These are phyloP conservation scores for Siniperca obscura DNA, from an alignment of 2,797 vertebrate species.

Conservation along the genomic window DNA sequence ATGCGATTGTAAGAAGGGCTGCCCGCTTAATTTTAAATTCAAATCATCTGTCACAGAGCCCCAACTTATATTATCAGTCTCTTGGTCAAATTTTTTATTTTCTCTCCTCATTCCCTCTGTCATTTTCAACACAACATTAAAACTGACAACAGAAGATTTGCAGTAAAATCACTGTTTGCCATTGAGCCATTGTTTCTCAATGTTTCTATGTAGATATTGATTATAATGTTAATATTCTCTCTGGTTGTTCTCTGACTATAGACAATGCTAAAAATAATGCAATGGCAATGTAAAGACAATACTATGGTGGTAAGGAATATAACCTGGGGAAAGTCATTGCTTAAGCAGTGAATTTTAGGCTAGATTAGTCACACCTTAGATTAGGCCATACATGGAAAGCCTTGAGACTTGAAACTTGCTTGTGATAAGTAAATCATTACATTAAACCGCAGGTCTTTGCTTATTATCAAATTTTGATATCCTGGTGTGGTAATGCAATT, in stretches of 20 bases:
- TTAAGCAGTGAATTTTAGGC: neutral
- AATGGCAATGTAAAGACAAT: neutral
- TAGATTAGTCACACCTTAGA: neutral
- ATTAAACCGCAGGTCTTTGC: neutral
- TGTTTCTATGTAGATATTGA: too few species aligned
- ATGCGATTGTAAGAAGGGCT: conserved; percentile 23
- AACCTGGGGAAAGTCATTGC: neutral
- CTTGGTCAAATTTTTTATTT: neutral
- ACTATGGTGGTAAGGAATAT: neutral
- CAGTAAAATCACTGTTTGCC: neutral
- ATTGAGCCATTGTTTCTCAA: neutral
- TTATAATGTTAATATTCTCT: neutral
- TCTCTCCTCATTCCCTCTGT: neutral
- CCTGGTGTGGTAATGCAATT: neutral
- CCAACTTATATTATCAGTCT: neutral
- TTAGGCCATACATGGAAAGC: too few species aligned
- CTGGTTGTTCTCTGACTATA: neutral
- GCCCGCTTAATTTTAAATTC: conserved; percentile 12
- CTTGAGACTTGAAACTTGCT: too few species aligned
- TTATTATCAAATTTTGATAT: neutral
- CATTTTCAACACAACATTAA: conserved; percentile 11
- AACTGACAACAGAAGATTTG: neutral
- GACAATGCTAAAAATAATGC: neutral
- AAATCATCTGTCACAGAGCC: conserved; percentile 22
- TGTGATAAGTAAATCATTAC: too few species aligned